A percentile compares a stretch with the other conserved stretches of the same genome.
Conservation (phyloP, 2,797 vertebrate species). For the Bufotes viridis region DNA sequence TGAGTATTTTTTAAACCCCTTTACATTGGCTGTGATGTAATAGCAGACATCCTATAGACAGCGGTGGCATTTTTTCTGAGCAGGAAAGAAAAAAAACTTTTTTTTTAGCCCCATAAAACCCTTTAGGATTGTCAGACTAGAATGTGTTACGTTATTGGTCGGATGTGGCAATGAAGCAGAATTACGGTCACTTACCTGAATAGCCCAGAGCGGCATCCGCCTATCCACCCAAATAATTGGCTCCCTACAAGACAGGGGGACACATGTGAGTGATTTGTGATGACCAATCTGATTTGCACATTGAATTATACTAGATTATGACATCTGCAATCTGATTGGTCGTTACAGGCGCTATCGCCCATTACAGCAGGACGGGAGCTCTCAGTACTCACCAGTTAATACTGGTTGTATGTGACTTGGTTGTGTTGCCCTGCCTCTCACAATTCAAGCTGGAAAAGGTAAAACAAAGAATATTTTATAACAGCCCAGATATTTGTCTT, state of each 20-base stretch:
- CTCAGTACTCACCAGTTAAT: conserved; percentile 86
- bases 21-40: too few relatives aligned
- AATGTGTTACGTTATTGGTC: neutral
- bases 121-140: too few relatives aligned
- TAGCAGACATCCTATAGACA: too few relatives aligned
- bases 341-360: neutral
- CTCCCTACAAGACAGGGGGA: conserved; percentile 75
- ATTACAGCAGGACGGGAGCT: neutral
- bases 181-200: conserved; percentile 81
- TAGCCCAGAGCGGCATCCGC: conserved; percentile 88
- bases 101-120: too few relatives aligned
- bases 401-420: conserved; percentile 62
- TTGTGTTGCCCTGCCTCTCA: conserved; percentile 77
- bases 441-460: conserved; percentile 81
- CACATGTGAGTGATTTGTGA: neutral
- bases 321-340: neutral
- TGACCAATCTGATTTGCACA: neutral
- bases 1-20: too few relatives aligned
- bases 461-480: neutral
- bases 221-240: conserved; percentile 96
- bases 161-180: neutral
- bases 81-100: too few relatives aligned
- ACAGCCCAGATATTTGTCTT: neutral
- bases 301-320: neutral
- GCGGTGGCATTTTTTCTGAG: too few relatives aligned